Evolutionary conservation across 1,140 invertebrate species (phyloP).

Genomic region (Hylaeus volcanicus): DNA sequence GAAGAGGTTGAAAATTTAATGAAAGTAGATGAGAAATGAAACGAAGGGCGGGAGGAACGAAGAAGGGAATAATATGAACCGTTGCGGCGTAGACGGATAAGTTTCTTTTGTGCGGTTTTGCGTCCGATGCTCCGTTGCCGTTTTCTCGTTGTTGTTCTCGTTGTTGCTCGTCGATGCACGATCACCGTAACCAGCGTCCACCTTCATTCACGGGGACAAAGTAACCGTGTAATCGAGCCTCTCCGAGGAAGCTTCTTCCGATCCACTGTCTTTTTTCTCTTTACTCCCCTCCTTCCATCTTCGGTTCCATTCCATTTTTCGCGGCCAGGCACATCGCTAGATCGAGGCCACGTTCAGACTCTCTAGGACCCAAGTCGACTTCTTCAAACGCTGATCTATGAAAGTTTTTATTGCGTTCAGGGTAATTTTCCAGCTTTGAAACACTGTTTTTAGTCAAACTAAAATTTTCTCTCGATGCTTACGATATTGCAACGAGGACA

Average conservation of each 20-base stretch:
- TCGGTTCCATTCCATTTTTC: constrained; percentile 10
- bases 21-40: neutral
- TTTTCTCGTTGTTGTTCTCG: constrained; percentile 52
- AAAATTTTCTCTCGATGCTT: neutral
- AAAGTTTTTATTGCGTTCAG: too few species aligned
- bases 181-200: constrained; percentile 29
- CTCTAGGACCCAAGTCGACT: too few species aligned
- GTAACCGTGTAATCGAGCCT: constrained; percentile 76
- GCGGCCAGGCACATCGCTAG: neutral
- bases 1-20: too few species aligned
- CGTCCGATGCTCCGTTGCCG: constrained; percentile 28
- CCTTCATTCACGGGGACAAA: constrained; percentile 72
- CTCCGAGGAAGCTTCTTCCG: constrained; percentile 34
- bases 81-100: constrained; percentile 56
- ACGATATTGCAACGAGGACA: neutral
- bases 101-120: constrained; percentile 72
- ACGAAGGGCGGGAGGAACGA: neutral
- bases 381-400: too few species aligned
- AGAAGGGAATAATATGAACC: constrained; percentile 28
- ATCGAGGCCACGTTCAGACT: too few species aligned
- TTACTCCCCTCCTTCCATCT: neutral
- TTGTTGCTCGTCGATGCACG: constrained; percentile 49
- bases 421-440: too few species aligned
- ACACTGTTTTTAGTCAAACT: too few species aligned
- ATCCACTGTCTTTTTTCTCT: constrained; percentile 18